phyloP scores from a whole-genome alignment of 92 coral and sea anemone species.

The Bergia puertoricense region DNA sequence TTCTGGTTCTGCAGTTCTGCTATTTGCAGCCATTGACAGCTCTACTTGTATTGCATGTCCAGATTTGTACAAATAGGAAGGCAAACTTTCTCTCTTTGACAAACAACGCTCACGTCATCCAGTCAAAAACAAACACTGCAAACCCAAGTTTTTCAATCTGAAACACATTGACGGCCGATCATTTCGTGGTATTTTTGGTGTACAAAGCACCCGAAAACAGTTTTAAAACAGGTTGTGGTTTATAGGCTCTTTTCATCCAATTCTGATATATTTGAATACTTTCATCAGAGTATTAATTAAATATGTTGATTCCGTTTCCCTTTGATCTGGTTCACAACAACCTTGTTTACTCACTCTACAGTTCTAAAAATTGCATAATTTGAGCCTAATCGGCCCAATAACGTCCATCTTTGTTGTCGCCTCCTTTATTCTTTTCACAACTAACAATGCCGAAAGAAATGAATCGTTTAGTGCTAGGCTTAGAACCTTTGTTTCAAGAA shows the following conservation, averaged over 20 bases:
- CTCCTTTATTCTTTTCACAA: too few species aligned
- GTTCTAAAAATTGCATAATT: too few species aligned
- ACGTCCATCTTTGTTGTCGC: too few species aligned
- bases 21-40: constrained; percentile 15
- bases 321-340: background rate
- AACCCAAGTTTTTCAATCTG: background rate
- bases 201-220: too few species aligned
- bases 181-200: too few species aligned
- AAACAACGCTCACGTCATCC: background rate
- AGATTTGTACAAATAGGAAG: background rate
- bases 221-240: too few species aligned
- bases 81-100: background rate
- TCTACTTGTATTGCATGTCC: background rate
- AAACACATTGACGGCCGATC: too few species aligned
- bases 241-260: background rate
- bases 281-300: background rate
- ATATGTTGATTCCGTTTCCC: background rate
- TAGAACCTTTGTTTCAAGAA: too few species aligned
- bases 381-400: too few species aligned
- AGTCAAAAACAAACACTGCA: background rate
- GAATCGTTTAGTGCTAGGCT: too few species aligned
- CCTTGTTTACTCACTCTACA: too few species aligned
- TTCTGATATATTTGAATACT: background rate
- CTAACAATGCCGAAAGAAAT: too few species aligned
- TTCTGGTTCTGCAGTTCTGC: background rate